Percentiles rank a stretch among this genome's conserved stretches.
Conservation (phyloP, 2,113 vertebrate species). For the Corythoichthys intestinalis region DNA sequence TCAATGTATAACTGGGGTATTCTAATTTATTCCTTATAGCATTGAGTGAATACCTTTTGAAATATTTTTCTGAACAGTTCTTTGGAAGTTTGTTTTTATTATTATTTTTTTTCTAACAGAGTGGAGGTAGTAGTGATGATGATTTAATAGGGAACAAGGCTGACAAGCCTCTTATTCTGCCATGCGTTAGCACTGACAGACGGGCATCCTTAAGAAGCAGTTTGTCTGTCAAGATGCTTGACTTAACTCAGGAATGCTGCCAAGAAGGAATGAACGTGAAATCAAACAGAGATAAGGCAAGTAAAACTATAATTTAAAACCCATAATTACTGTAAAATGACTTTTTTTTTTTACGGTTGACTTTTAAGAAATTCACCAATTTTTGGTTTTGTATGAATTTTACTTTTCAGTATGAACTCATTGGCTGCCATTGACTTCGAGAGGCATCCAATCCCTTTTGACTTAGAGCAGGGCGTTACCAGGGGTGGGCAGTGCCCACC, state of each 20-base stretch:
- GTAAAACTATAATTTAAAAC: not conserved
- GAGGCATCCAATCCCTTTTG: too few species aligned
- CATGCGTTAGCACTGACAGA: constrained; percentile 52
- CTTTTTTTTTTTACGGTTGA: not conserved
- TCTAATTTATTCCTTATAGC: not conserved
- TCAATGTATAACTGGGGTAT: too few species aligned
- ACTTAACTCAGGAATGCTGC: constrained; percentile 42
- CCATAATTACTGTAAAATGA: not conserved
- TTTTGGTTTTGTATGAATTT: not conserved
- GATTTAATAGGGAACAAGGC: constrained; percentile 14
- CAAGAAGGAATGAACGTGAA: constrained; percentile 35
- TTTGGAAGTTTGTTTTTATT: not conserved
- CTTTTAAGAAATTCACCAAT: not conserved
- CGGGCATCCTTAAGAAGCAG: constrained; percentile 46
- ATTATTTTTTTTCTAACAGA: constrained; percentile 8
- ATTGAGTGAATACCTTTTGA: not conserved
- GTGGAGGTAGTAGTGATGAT: constrained; percentile 13
- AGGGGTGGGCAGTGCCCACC: too few species aligned
- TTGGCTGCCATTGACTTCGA: too few species aligned
- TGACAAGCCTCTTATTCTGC: constrained; percentile 29
- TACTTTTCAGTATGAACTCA: too few species aligned
- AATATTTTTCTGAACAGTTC: not conserved
- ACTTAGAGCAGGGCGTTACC: too few species aligned
- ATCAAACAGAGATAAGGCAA: not conserved
- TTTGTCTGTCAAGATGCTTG: constrained; percentile 61